Conservation (phyloP, 2,797 vertebrate species). For the Sphaeramia orbicularis region DNA sequence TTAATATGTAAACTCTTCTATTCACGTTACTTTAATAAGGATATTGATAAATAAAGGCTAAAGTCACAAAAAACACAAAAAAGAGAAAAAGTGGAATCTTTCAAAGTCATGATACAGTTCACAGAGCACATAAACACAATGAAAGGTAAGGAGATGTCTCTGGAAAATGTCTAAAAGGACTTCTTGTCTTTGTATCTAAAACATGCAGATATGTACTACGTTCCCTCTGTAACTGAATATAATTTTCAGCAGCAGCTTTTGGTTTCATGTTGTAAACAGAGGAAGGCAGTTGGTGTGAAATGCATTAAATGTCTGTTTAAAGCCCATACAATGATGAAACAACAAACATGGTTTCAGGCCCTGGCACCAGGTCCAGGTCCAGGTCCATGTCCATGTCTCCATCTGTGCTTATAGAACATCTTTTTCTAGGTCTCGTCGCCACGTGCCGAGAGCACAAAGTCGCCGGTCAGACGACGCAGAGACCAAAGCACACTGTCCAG, state of each 20-base stretch:
- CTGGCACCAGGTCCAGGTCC: constrained; percentile 18
- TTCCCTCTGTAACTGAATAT: constrained; percentile 4
- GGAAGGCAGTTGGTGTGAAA: constrained; percentile 11
- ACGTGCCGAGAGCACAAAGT: constrained; percentile 82
- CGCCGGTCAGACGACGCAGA: constrained; percentile 83
- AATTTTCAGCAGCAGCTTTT: neutral
- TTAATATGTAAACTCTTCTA: no score
- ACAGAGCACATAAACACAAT: neutral
- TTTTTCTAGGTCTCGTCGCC: constrained; percentile 78
- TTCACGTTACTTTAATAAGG: no score
- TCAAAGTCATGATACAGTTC: neutral
- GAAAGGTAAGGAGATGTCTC: neutral
- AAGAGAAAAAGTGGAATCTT: no score
- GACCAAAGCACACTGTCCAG: constrained; percentile 87
- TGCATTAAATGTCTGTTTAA: constrained; percentile 18
- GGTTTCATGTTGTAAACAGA: neutral
- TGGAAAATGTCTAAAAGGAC: constrained; percentile 1
- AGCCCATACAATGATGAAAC: constrained; percentile 16
- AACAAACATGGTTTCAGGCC: constrained; percentile 2
- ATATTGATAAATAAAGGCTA: no score
- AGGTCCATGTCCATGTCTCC: constrained; percentile 9
- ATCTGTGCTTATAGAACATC: constrained; percentile 57
- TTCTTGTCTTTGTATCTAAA: no score
- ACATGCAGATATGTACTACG: no score
- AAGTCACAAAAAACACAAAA: no score